Percentiles rank a stretch among this genome's conserved stretches.
These are phyloP conservation scores for Chamaedrilus cognettii DNA, from an alignment of 2,888 invertebrate species.

Conservation along the genomic window DNA sequence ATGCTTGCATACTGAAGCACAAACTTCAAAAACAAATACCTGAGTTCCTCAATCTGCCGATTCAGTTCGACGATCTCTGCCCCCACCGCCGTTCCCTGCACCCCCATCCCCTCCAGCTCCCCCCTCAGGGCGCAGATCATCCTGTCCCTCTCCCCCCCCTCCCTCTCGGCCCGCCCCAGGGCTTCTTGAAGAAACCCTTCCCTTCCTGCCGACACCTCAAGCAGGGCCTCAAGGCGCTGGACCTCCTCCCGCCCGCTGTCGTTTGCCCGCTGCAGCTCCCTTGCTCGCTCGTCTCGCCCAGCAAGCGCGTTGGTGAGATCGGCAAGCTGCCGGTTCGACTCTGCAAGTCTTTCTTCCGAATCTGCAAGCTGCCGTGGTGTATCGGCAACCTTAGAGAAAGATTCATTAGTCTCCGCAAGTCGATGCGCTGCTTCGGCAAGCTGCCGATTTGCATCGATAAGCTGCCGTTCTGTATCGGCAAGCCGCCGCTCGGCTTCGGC, in stretches of 20 bases:
- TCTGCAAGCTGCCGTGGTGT: background rate
- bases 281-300: background rate
- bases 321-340: no score
- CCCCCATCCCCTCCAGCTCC: background rate
- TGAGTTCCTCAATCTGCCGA: background rate
- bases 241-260: constrained; percentile 7
- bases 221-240: constrained; percentile 7
- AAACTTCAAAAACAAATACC: no score
- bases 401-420: background rate
- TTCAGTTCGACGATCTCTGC: constrained; percentile 10
- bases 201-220: background rate
- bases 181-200: background rate
- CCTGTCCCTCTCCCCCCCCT: background rate
- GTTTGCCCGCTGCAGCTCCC: background rate
- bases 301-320: no score
- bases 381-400: background rate
- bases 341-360: background rate
- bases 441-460: no score
- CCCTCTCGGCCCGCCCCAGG: constrained; percentile 1
- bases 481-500: no score
- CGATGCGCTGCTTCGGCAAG: no score
- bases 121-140: background rate
- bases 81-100: no score
- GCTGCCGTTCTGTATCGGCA: no score
- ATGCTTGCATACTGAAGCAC: no score